Conservation (phyloP, 2,797 vertebrate species). For the Acrossocheilus fasciatus region DNA sequence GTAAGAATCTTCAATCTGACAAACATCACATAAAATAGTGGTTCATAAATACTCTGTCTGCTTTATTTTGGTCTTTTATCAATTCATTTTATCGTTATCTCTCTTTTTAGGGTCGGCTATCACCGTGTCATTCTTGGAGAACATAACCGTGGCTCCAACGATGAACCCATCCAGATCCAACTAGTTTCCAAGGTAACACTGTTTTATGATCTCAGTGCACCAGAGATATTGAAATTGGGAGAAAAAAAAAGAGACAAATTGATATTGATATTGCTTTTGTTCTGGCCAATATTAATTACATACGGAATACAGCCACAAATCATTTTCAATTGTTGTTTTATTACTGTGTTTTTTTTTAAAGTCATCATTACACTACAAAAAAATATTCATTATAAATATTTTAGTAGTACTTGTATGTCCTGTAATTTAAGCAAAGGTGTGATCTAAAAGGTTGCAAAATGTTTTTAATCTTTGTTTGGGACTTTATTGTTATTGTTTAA, state of each 20-base stretch:
- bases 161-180: slow-evolving; percentile 76
- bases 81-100: neutral
- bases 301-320: neutral
- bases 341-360: neutral
- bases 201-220: no score
- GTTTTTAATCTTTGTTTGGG: neutral
- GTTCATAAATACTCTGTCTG: no score
- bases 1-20: slow-evolving; percentile 71
- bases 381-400: neutral
- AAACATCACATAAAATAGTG: neutral
- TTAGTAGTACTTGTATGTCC: neutral
- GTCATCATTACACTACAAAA: neutral
- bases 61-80: no score
- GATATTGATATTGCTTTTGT: neutral
- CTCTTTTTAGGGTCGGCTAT: neutral
- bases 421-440: neutral
- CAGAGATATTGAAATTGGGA: no score
- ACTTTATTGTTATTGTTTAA: no score
- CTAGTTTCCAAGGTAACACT: slow-evolving; percentile 70
- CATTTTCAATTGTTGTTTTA: neutral
- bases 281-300: neutral
- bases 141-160: slow-evolving; percentile 75
- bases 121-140: slow-evolving; percentile 84
- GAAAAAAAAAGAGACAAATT: neutral
- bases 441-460: neutral